phyloP scores from a whole-genome alignment of 2,797 vertebrate genomes.

The Phoeniculus purpureus region DNA sequence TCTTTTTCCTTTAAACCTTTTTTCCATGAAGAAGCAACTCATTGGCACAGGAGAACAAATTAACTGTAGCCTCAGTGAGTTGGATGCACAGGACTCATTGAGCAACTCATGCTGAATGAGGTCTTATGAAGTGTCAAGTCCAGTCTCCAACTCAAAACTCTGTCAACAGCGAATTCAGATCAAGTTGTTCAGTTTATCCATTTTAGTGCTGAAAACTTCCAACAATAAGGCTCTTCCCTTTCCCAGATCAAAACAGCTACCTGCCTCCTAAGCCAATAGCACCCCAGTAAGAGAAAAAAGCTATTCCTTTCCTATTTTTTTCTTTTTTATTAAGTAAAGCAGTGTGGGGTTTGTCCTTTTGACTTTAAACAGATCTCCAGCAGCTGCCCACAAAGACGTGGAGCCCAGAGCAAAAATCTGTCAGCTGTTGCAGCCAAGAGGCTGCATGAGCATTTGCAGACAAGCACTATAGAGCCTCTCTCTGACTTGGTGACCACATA shows the following conservation, averaged over 20 bases:
- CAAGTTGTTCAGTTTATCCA: neutral
- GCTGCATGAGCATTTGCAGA: neutral
- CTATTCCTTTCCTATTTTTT: neutral
- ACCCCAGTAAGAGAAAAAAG: neutral
- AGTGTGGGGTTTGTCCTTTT: neutral
- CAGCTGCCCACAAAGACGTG: neutral
- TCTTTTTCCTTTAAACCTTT: no score
- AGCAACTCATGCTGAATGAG: neutral
- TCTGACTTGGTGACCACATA: neutral
- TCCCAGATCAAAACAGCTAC: neutral
- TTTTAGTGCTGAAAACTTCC: neutral
- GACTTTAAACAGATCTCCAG: neutral
- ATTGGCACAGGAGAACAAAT: neutral
- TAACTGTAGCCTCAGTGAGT: neutral
- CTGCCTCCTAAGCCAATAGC: neutral
- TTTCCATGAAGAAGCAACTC: neutral
- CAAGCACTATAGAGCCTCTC: neutral
- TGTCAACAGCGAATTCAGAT: neutral
- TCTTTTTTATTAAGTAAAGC: neutral
- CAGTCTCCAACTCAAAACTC: neutral
- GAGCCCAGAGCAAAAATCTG: neutral
- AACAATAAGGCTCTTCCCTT: neutral
- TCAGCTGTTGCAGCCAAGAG: neutral
- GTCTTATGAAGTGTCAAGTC: neutral
- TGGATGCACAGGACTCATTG: neutral